Evolutionary conservation across 2,797 vertebrate species (phyloP).

Genomic region (Mus minutoides): DNA sequence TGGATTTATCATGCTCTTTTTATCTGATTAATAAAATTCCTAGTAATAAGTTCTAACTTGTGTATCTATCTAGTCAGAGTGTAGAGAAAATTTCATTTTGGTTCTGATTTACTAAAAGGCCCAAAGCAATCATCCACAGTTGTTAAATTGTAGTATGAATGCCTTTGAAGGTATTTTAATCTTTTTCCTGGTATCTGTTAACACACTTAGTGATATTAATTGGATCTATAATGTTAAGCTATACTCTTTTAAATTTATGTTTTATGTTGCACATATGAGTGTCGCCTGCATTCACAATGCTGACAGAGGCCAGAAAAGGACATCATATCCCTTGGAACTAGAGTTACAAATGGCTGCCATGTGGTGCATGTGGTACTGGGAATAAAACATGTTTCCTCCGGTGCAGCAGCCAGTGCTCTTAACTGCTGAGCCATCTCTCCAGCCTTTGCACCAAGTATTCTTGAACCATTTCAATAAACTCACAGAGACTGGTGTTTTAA

Average conservation of each 20-base stretch:
- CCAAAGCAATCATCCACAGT: background rate
- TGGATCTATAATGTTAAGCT: background rate
- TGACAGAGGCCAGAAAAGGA: background rate
- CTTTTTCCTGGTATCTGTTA: background rate
- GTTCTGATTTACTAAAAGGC: conserved; percentile 11
- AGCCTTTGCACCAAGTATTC: background rate
- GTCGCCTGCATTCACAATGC: background rate
- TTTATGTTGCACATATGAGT: background rate
- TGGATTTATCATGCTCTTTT: conserved; percentile 3
- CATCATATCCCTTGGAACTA: no score
- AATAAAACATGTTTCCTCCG: background rate
- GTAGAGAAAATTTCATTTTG: conserved; percentile 46
- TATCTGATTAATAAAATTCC: conserved; percentile 36
- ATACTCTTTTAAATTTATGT: background rate
- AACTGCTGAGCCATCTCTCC: background rate
- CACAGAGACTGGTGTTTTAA: background rate
- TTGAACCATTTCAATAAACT: background rate
- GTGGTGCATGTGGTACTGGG: background rate
- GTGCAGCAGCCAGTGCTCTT: background rate
- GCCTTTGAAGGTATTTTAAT: conserved; percentile 2
- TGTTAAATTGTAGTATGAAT: conserved; percentile 23
- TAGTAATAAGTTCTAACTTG: background rate
- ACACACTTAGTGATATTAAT: background rate
- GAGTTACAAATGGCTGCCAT: background rate
- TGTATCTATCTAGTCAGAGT: background rate